A percentile compares a stretch with the other conserved stretches of the same genome.
phyloP scores from a whole-genome alignment of 2,888 invertebrate species.

The Unio pictorum region DNA sequence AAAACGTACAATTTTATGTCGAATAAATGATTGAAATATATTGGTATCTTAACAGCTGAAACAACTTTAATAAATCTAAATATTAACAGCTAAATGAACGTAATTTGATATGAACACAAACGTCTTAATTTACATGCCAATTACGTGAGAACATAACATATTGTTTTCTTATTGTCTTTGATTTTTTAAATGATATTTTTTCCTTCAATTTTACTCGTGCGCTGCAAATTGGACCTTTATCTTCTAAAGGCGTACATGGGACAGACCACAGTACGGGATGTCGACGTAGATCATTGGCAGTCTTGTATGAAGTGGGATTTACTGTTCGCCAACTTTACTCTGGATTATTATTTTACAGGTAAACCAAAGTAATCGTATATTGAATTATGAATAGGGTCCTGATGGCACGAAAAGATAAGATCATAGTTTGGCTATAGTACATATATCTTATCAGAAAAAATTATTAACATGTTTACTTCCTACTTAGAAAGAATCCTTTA shows the following conservation, averaged over 20 bases:
- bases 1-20: too few relatives aligned
- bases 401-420: neutral
- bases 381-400: neutral
- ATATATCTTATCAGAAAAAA: too few relatives aligned
- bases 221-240: neutral
- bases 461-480: too few relatives aligned
- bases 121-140: neutral
- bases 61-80: neutral
- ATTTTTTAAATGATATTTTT: neutral
- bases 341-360: conserved; percentile 50
- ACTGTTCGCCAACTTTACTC: conserved; percentile 30
- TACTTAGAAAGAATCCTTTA: too few relatives aligned
- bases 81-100: neutral
- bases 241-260: conserved; percentile 30
- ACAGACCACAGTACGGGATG: conserved; percentile 22
- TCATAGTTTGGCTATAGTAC: neutral
- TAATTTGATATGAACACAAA: neutral
- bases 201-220: neutral
- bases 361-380: conserved; percentile 3
- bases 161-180: neutral
- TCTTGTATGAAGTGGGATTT: conserved; percentile 39
- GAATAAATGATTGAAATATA: too few relatives aligned
- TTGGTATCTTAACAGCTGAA: neutral
- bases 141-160: neutral
- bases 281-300: conserved; percentile 38